These are phyloP conservation scores for Ammospiza caudacuta DNA, from an alignment of 2,113 vertebrate species.

Conservation along the genomic window DNA sequence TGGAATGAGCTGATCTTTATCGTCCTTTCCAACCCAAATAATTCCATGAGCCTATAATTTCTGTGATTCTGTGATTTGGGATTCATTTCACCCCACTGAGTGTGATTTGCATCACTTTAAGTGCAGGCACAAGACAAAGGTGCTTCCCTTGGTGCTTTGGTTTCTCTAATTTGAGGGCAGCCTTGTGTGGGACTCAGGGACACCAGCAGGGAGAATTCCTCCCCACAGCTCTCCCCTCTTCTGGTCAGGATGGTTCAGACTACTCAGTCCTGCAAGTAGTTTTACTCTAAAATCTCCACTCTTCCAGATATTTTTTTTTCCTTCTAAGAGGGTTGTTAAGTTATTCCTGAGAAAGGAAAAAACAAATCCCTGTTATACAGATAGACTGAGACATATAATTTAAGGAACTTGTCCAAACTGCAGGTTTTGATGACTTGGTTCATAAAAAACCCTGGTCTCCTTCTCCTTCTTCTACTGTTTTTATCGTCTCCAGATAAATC, in stretches of 20 bases:
- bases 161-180: background rate
- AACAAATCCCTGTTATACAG: background rate
- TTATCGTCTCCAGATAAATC: background rate
- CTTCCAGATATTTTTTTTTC: background rate
- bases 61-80: background rate
- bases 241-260: background rate
- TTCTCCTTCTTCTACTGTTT: background rate
- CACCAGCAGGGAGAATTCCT: background rate
- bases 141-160: background rate
- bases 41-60: background rate
- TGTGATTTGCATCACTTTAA: background rate
- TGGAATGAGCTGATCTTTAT: rapidly evolving
- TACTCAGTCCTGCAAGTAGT: background rate
- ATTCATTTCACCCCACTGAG: background rate
- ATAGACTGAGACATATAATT: background rate
- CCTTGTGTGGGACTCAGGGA: background rate
- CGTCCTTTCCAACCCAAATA: background rate
- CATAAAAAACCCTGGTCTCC: background rate
- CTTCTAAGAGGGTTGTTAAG: background rate
- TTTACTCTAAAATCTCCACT: background rate
- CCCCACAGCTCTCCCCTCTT: background rate
- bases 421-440: background rate
- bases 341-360: background rate
- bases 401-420: background rate
- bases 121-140: background rate